Base-by-base conservation (phyloP, 2,113 vertebrate genomes). In the Pelecanoides urinatrix region DNA sequence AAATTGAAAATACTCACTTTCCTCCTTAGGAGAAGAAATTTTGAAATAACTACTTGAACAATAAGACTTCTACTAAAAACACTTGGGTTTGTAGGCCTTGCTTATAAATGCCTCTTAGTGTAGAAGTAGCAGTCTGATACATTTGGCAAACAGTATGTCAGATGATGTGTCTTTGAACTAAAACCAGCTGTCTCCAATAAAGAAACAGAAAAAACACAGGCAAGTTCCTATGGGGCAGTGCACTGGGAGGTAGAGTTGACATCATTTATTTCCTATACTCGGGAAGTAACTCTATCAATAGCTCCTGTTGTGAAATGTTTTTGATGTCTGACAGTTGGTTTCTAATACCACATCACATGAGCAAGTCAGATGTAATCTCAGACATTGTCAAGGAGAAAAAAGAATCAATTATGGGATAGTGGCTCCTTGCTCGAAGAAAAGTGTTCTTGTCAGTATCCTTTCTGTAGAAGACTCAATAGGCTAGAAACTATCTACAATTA, bases 251-350 rank as follows among this genome's bases (percentile, higher is more conserved):
- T 92, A 96, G 91, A 90, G 68, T 73, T 97, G 91, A 95, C 88
- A 93, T 96, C 15, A 94, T 90, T 93, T 97, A 90, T 96, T 97
- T 97, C 95, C 72, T 97, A 70, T 94, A 88, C 58, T 70, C 76
- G 53, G 95, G 93, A 96, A 97, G 80, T 92, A 96, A 83, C 82
- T 93, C 93, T 90, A 53, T 97, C 94, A 97, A 92, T 97, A 93
- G 92, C 95, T 97, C 71, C 95, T 97, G 94, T 97, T 98, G 97
- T 96, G 96, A 97, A 97, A 98, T 96, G 90, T 67, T 97, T 97
- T 97, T 79, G 90, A 96, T 97, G 95, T 98, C 96, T 95, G 93
- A 95, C 88, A 88, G 87, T 93, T 97, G 95, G 92, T 97, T 97
- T 96, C 97, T 97, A 86, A 95, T 95, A 91, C 93, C 73, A 85